Base-by-base conservation (phyloP, 2,797 vertebrate genomes). In the Dendrocincla fuliginosa region DNA sequence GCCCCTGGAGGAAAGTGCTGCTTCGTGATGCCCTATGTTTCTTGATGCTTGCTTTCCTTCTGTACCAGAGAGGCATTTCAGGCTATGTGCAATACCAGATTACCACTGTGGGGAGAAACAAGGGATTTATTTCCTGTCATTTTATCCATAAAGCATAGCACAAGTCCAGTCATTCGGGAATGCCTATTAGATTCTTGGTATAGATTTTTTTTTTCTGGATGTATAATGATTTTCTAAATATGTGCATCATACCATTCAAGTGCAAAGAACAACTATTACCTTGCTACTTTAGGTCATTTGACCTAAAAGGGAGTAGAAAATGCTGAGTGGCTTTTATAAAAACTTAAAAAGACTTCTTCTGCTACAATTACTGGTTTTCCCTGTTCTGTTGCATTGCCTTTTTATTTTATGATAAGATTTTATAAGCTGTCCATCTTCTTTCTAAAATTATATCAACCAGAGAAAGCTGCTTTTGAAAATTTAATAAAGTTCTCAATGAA, bases 391-490 rank as follows among this genome's bases (percentile, higher is more conserved):
- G 37, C 37, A 53, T 5, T 67, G 5, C 6, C 20, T 63, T 57
- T 65, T 50, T 35, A 46, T 52, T 59, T 89, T 61, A 55, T 0
- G 2, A 50, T 9, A 80, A 1, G 24, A 49, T 65, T 87, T 86
- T 47, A 20, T 11, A 84, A 52, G 25, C 20, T 53, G 71, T 64
- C 20, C 35, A 33, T 70, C 84, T 61, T 35, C 56, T 90, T 78
- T 83, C 75, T 89, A 55, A 56, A 89, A 41, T 71, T 85, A 44
- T 18, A 90, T 42, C 37, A 85, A 88, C 18, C 30, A 61, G 69
- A 71, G 24, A 77, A 94, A 95, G 83, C 23, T 27, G 53, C 56
- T 79, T 61, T 56, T 27, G 16, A 69, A 96, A 96, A 91, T 84
- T 84, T 49, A 80, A 85, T 68, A 39, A 84, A 84, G 37, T 76